Evolutionary conservation across 2,797 vertebrate species (phyloP).

Genomic region (Anomalospiza imberbis): DNA sequence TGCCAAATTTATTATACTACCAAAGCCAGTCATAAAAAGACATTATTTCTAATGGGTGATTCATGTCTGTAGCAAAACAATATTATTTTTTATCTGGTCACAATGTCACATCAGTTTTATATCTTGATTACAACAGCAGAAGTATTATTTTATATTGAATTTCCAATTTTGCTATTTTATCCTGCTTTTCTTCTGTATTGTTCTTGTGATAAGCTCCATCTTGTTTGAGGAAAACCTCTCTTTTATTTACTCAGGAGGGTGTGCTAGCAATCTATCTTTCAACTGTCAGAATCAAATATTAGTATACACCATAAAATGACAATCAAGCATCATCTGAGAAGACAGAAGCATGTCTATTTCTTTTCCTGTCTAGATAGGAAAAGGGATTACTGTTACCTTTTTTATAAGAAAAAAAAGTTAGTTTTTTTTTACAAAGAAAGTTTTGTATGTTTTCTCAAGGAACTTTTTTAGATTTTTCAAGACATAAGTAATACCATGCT

Average conservation of each 20-base stretch:
- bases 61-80: background rate
- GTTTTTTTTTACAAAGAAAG: background rate
- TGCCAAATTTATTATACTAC: background rate
- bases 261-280: background rate
- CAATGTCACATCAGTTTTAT: background rate
- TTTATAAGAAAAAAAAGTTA: background rate
- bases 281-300: background rate
- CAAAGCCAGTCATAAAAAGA: background rate
- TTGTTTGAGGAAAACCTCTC: background rate
- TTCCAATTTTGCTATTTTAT: background rate
- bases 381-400: background rate
- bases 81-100: background rate
- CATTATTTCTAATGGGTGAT: background rate
- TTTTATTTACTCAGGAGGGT: background rate
- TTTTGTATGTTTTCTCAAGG: background rate
- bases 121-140: background rate
- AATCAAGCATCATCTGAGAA: background rate
- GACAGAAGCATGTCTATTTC: background rate
- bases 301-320: background rate
- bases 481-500: background rate
- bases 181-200: background rate
- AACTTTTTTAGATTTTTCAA: background rate
- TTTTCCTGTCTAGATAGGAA: background rate
- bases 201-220: background rate
- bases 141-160: background rate